A percentile compares a stretch with the other conserved stretches of the same genome.
phyloP scores from a whole-genome alignment of 2,113 vertebrate genomes.

The Erythrocercus mccallii region DNA sequence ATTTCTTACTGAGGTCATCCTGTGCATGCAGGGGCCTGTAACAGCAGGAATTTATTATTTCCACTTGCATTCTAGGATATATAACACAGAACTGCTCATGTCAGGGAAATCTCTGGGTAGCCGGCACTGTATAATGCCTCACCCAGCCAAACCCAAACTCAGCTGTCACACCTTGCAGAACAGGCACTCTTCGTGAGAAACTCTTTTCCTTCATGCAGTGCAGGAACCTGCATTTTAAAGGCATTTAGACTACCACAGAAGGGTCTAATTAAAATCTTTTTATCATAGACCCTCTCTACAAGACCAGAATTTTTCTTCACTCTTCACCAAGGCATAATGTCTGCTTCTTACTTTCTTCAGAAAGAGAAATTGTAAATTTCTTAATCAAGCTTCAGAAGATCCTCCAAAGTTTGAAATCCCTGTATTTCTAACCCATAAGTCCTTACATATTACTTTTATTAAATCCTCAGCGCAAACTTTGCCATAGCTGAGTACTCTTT shows the following conservation, averaged over 20 bases:
- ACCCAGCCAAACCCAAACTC: background rate
- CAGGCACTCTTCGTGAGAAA: background rate
- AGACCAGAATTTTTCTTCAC: background rate
- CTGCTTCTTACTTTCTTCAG: background rate
- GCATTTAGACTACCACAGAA: background rate
- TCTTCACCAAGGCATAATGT: background rate
- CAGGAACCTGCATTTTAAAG: background rate
- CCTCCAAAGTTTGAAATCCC: background rate
- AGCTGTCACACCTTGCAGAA: background rate
- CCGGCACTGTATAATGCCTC: accelerated
- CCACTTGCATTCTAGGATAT: background rate
- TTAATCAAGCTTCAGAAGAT: background rate
- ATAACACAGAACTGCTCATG: background rate
- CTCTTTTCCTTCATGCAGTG: background rate
- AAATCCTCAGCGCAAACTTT: background rate
- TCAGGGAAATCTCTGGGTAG: background rate
- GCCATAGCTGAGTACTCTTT: background rate
- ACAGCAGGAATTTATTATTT: background rate
- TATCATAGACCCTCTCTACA: background rate
- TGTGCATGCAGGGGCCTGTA: background rate
- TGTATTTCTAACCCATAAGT: background rate
- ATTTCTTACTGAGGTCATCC: background rate
- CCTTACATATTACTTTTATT: background rate
- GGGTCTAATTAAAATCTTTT: background rate
- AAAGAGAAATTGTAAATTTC: background rate